Evolutionary conservation across 1,140 invertebrate species (phyloP).

Genomic region (Cyclina sinensis): DNA sequence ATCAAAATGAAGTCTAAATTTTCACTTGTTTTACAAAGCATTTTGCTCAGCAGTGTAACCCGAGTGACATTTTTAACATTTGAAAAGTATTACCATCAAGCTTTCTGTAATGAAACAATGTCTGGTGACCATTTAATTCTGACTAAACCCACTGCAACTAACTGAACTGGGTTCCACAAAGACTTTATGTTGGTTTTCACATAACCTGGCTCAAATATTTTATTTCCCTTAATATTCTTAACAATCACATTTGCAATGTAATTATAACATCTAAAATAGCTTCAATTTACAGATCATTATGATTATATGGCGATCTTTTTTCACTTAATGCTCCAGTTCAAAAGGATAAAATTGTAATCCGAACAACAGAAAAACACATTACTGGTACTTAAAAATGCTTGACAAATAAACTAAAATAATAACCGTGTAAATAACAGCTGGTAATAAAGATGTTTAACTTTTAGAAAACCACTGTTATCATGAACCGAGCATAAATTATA

Average conservation of each 20-base stretch:
- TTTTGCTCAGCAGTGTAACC: no score
- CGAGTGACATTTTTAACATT: no score
- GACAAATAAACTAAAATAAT: slow-evolving; percentile 28
- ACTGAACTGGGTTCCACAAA: no score
- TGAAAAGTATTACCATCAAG: no score
- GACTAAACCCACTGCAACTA: no score
- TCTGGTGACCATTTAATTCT: no score
- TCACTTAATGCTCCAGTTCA: slow-evolving; percentile 13
- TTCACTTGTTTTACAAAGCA: no score
- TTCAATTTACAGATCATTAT: slow-evolving; percentile 26
- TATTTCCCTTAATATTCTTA: neutral
- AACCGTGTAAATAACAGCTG: neutral
- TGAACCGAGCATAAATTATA: slow-evolving; percentile 34
- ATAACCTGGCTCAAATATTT: no score
- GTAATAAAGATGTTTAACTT: slow-evolving; percentile 51
- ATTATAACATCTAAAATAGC: neutral
- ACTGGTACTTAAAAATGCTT: slow-evolving; percentile 2
- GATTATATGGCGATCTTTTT: neutral
- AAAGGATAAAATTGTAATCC: neutral
- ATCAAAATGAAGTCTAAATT: no score
- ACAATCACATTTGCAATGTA: neutral
- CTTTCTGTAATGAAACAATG: no score
- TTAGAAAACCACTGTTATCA: slow-evolving; percentile 35
- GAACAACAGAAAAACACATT: slow-evolving; percentile 15
- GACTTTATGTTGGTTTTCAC: no score